Percentiles rank a stretch among this genome's conserved stretches.
Evolutionary conservation across 2,888 invertebrate species (phyloP).

Genomic region (Monochamus alternatus): DNA sequence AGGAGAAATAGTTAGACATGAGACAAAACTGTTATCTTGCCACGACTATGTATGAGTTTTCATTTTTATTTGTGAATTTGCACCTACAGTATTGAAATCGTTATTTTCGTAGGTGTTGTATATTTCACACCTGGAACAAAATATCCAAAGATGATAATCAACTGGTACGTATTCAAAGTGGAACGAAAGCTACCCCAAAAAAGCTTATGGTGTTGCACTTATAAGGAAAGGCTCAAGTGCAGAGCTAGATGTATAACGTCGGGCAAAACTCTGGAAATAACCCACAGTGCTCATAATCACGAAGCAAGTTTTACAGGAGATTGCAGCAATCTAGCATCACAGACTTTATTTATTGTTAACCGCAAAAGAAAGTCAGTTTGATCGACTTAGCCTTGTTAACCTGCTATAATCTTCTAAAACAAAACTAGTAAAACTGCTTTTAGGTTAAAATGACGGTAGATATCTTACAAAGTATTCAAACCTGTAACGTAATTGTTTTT

Average conservation of each 20-base stretch:
- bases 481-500: too few relatives aligned
- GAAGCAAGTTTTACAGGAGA: slow-evolving; percentile 6
- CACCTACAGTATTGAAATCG: slow-evolving; percentile 37
- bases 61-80: neutral
- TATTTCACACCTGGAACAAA: slow-evolving; percentile 54
- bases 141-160: slow-evolving; percentile 55
- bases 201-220: slow-evolving; percentile 57
- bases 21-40: too few relatives aligned
- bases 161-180: slow-evolving; percentile 52
- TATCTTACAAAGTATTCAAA: too few relatives aligned
- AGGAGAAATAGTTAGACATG: too few relatives aligned
- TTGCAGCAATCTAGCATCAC: neutral
- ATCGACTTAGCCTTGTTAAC: too few relatives aligned
- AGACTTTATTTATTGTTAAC: neutral
- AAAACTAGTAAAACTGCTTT: too few relatives aligned
- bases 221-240: slow-evolving; percentile 47
- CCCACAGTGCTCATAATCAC: neutral
- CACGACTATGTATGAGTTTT: slow-evolving; percentile 45
- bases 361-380: neutral
- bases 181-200: slow-evolving; percentile 48
- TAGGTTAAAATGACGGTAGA: too few relatives aligned
- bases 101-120: slow-evolving; percentile 49
- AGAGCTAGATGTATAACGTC: slow-evolving; percentile 49
- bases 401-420: too few relatives aligned
- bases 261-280: slow-evolving; percentile 36